Percentiles rank a stretch among this genome's conserved stretches.
Evolutionary conservation across 1,140 invertebrate species (phyloP).

Genomic region (Trissolcus basalis): DNA sequence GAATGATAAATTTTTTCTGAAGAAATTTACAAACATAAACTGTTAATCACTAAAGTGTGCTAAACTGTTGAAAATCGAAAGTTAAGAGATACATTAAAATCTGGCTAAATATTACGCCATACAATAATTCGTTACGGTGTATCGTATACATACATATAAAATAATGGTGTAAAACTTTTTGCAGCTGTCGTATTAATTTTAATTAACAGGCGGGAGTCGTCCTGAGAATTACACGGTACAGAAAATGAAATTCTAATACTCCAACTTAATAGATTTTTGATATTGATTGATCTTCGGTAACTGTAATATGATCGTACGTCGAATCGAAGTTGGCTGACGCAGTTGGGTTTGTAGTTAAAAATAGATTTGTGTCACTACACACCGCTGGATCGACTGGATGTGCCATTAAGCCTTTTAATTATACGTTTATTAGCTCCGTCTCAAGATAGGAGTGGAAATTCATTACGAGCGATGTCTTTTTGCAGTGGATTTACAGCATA

Average conservation of each 20-base stretch:
- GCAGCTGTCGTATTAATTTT: conserved; percentile 47
- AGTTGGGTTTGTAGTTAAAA: conserved; percentile 32
- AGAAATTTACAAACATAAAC: no score
- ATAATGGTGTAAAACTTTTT: conserved; percentile 32
- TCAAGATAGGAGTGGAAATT: conserved; percentile 15
- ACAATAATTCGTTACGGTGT: conserved; percentile 8
- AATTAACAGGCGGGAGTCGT: conserved; percentile 26
- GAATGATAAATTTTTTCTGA: no score
- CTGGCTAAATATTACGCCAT: no score
- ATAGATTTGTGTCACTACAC: conserved; percentile 34
- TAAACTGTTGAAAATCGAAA: no score
- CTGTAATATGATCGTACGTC: conserved; percentile 22
- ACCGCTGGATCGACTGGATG: conserved; percentile 13
- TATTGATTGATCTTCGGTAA: conserved; percentile 48
- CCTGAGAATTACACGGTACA: conserved; percentile 35
- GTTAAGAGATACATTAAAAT: no score
- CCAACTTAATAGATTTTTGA: conserved; percentile 44
- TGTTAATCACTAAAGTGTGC: no score
- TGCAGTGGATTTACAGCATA: conserved; percentile 12
- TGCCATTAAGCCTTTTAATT: conserved; percentile 35
- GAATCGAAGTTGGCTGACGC: conserved; percentile 7
- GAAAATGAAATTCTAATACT: conserved; percentile 51
- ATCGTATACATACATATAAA: conserved; percentile 8
- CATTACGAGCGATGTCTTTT: conserved; percentile 24
- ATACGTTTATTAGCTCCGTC: conserved; percentile 32